Evolutionary conservation across 1,140 invertebrate genomes (phyloP).

Genomic region (Camponotus floridanus): DNA sequence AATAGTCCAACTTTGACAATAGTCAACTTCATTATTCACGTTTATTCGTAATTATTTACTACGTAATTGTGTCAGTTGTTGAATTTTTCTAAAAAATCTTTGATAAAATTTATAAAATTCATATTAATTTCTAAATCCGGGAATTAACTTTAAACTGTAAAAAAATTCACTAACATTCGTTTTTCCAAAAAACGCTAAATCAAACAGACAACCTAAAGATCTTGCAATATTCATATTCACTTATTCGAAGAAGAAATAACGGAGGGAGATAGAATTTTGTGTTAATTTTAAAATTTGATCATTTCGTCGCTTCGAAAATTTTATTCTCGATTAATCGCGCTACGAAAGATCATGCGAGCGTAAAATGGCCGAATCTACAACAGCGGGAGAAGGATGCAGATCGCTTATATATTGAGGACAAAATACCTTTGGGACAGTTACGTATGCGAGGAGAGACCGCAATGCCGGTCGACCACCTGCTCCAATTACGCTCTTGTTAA

Average conservation of each 20-base stretch:
- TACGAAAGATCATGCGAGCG: conserved; percentile 23
- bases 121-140: neutral
- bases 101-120: neutral
- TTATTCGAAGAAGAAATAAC: neutral
- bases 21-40: no score
- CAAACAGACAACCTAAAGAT: neutral
- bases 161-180: neutral
- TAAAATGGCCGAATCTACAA: conserved; percentile 36
- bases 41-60: neutral
- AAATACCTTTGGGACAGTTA: conserved; percentile 77
- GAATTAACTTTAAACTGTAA: neutral
- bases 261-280: neutral
- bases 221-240: neutral
- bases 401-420: conserved; percentile 38
- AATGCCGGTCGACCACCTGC: conserved; percentile 77
- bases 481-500: conserved; percentile 80
- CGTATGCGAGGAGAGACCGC: conserved; percentile 75
- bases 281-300: neutral
- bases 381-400: neutral
- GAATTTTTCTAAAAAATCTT: neutral
- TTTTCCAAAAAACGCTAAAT: neutral
- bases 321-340: neutral
- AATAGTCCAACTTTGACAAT: no score
- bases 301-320: neutral
- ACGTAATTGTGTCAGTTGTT: neutral